Evolutionary conservation across 2,888 invertebrate species (phyloP).

Genomic region (Polyploca ridens): DNA sequence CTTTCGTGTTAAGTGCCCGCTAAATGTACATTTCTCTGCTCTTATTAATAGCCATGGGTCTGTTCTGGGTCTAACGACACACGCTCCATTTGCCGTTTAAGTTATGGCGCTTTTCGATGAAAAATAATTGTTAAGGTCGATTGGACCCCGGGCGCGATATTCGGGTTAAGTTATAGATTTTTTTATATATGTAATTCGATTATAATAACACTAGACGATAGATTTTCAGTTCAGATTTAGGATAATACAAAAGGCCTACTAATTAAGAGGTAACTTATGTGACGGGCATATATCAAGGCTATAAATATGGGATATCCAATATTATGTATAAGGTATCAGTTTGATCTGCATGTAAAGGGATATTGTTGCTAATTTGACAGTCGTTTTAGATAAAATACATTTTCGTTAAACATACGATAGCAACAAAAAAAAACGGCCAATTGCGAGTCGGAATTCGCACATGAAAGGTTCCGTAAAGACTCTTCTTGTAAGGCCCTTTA

Average conservation of each 20-base stretch:
- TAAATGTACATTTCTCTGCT: constrained; percentile 50
- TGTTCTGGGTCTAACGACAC: constrained; percentile 44
- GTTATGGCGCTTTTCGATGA: constrained; percentile 50
- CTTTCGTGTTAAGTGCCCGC: constrained; percentile 53
- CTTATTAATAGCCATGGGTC: constrained; percentile 55
- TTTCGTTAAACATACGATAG: neutral
- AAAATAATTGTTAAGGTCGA: constrained; percentile 53
- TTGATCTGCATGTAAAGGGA: neutral
- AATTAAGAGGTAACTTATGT: constrained; percentile 6
- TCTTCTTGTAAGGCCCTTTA: too few species aligned
- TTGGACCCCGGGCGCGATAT: constrained; percentile 26
- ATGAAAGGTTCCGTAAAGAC: too few species aligned
- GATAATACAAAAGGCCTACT: neutral
- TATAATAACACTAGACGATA: neutral
- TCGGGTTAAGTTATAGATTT: neutral
- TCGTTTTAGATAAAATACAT: neutral
- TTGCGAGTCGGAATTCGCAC: neutral
- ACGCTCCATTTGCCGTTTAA: constrained; percentile 57
- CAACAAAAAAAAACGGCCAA: neutral
- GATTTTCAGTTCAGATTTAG: neutral
- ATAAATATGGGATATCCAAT: neutral
- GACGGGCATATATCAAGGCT: constrained; percentile 1
- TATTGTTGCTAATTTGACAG: constrained; percentile 4
- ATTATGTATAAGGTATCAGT: neutral
- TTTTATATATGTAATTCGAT: neutral